Conservation (phyloP, 2,113 vertebrate genomes). For the Austrofundulus limnaeus region DNA sequence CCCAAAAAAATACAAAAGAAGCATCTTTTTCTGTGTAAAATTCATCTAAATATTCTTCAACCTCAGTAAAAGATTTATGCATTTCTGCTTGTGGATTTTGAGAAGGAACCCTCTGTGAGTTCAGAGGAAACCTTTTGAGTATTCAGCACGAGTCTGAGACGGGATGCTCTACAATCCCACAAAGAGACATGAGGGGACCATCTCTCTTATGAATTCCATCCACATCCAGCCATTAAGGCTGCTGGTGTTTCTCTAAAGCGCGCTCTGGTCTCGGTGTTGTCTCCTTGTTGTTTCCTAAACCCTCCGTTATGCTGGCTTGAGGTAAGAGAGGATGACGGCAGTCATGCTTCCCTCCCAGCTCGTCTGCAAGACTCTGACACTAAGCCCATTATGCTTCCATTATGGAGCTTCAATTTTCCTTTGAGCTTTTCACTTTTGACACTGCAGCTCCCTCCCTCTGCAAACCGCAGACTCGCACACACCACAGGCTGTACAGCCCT, state of each 20-base stretch:
- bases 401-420: conserved; percentile 80
- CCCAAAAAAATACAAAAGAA: background rate
- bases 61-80: conserved; percentile 21
- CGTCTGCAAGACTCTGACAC: conserved; percentile 78
- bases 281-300: conserved; percentile 66
- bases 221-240: conserved; percentile 67
- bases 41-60: conserved; percentile 9
- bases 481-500: conserved; percentile 6
- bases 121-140: conserved; percentile 50
- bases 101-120: conserved; percentile 24
- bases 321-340: conserved; percentile 74
- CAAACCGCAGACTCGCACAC: conserved; percentile 61
- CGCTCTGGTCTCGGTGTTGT: conserved; percentile 64
- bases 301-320: conserved; percentile 61
- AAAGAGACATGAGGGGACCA: conserved; percentile 56
- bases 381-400: conserved; percentile 84
- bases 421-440: conserved; percentile 78
- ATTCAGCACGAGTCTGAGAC: conserved; percentile 60
- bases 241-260: conserved; percentile 63
- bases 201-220: conserved; percentile 65
- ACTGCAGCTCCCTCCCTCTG: conserved; percentile 66
- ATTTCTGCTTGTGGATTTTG: conserved; percentile 39
- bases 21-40: conserved; percentile 29
- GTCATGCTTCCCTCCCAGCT: conserved; percentile 47
- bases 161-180: conserved; percentile 57